Base-by-base conservation (phyloP, 1,140 invertebrate genomes). In the Drosophila chauvacae region DNA sequence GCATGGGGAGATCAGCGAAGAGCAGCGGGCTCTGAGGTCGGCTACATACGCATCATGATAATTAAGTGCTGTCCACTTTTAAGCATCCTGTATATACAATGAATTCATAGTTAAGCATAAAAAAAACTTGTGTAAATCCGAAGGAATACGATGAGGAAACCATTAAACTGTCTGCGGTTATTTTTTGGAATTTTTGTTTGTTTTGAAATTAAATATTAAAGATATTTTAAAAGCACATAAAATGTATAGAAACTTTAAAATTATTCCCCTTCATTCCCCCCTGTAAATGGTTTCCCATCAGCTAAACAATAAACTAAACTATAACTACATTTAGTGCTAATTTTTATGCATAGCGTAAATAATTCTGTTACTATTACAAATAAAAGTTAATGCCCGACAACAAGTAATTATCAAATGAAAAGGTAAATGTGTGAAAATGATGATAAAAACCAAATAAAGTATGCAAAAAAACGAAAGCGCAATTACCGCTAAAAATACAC, bases 341-440 rank as follows among this genome's bases (percentile, higher is more conserved):
- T 84, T 81, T 87, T 50, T 83, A 84, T 84, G 84, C 80, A 80
- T 88, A 87, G 84, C 84, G 72, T 88, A 80, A 83, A 78, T 56
- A 66, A 69, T 86, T 69, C 65, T 68, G 61, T 68, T 80, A 80
- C 77, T 53, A 82, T 77, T 82, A 66, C 51, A 71, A 62, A 44
- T n/a, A 56, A 75, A 68, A 56, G 9, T 44, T 28, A 50, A 26
- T 55, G 59, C 45, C 59, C 35, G 42, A 37, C 51, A 55, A 23
- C 18, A 37, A 70, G 55, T 44, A 65, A 82, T 77, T 82, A 86
- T 77, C 73, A 65, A 80, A 66, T 86, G 64, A 76, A 70, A 69
- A 63, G 64, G 61, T 45, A 81, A 76, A 75, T 77, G 72, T 70
- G 68, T 69, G 53, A 65, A 65, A 44, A 45, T 45, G 16, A 3